Percentiles rank a stretch among this genome's conserved stretches.
Evolutionary conservation across 1,140 invertebrate genomes (phyloP).

Genomic region (Lepeophtheirus salmonis): DNA sequence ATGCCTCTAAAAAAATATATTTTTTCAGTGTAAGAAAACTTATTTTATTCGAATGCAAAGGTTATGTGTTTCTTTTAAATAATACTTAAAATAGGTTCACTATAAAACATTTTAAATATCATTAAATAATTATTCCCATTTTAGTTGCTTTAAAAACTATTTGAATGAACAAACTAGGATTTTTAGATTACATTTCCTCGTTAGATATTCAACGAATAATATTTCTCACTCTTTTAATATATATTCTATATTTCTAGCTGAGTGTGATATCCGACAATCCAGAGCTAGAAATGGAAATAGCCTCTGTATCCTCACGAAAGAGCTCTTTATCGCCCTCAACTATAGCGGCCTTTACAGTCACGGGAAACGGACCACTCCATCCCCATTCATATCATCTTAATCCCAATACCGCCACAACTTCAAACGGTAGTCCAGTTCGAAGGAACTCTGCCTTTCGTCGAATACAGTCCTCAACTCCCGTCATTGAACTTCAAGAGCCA

Average conservation of each 20-base stretch:
- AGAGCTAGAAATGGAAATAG: not conserved
- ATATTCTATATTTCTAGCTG: not conserved
- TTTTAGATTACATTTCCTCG: too few species aligned
- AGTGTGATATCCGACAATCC: not conserved
- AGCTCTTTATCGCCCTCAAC: not conserved
- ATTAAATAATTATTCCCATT: too few species aligned
- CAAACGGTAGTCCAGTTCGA: not conserved
- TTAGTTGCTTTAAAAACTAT: too few species aligned
- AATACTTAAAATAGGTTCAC: too few species aligned
- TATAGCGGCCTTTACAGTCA: not conserved
- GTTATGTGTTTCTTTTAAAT: too few species aligned
- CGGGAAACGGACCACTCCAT: not conserved
- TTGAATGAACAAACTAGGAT: too few species aligned
- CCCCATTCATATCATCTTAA: too few species aligned
- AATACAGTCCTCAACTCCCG: not conserved
- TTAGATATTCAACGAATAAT: too few species aligned
- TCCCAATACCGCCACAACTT: not conserved
- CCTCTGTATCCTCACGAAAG: not conserved
- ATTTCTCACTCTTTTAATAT: not conserved
- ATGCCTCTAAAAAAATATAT: too few species aligned
- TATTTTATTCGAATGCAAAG: too few species aligned
- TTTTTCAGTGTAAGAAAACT: too few species aligned
- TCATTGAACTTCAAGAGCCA: not conserved
- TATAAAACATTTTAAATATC: too few species aligned
- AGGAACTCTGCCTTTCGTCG: not conserved